A percentile compares a stretch with the other conserved stretches of the same genome.
phyloP scores from a whole-genome alignment of 2,888 invertebrate species.

The Dryomyza anilis region DNA sequence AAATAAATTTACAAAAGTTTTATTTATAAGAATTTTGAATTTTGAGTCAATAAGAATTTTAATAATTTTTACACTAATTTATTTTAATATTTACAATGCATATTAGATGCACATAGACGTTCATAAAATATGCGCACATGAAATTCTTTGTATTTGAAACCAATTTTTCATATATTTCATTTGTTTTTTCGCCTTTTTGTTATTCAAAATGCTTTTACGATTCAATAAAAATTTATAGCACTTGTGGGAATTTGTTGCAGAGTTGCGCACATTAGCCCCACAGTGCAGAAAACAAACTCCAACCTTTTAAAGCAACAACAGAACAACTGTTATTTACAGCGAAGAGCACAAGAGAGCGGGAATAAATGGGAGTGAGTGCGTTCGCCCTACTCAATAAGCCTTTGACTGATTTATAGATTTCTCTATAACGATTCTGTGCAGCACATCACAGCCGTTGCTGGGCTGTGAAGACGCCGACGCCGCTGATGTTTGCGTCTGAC shows the following conservation, averaged over 20 bases:
- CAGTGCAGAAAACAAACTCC: background rate
- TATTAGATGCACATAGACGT: background rate
- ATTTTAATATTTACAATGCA: too few relatives aligned
- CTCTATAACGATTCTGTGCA: constrained; percentile 30
- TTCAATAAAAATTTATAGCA: constrained; percentile 35
- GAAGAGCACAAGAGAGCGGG: too few relatives aligned
- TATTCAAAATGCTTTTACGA: constrained; percentile 18
- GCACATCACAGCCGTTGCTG: constrained; percentile 20
- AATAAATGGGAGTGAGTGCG: background rate
- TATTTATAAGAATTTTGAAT: too few relatives aligned
- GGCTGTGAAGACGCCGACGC: background rate
- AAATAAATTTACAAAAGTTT: too few relatives aligned
- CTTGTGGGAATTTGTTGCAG: constrained; percentile 27
- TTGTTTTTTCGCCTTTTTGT: background rate
- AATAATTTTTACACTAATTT: too few relatives aligned
- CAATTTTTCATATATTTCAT: constrained; percentile 15
- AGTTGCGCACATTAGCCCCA: background rate
- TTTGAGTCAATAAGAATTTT: too few relatives aligned
- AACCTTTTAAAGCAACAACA: too few relatives aligned
- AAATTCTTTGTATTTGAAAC: constrained; percentile 31
- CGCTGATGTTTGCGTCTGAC: background rate
- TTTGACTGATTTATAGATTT: constrained; percentile 42
- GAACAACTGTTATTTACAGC: too few relatives aligned
- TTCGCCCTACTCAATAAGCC: constrained; percentile 32
- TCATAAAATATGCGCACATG: constrained; percentile 1